Evolutionary conservation across 2,888 invertebrate species (phyloP).

Genomic region (Ophonus ardosiacus): DNA sequence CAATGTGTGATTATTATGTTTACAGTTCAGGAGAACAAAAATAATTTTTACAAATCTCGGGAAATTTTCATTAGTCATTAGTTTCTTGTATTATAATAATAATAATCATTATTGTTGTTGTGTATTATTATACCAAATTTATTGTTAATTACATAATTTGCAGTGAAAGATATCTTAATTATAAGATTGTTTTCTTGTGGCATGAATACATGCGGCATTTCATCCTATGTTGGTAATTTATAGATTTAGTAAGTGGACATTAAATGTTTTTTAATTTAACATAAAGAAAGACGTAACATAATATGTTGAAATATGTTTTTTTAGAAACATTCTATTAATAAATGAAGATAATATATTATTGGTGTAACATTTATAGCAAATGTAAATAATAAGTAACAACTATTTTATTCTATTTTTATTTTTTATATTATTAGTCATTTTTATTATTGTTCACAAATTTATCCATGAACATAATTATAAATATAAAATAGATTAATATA

Average conservation of each 20-base stretch:
- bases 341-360: neutral
- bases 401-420: too few species aligned
- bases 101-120: neutral
- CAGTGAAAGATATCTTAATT: slow-evolving; percentile 44
- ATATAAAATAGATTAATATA: too few species aligned
- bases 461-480: too few species aligned
- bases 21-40: too few species aligned
- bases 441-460: too few species aligned
- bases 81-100: neutral
- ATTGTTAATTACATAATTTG: slow-evolving; percentile 20
- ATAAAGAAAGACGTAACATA: neutral
- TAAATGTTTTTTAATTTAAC: neutral
- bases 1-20: too few species aligned
- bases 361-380: neutral
- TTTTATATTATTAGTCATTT: too few species aligned
- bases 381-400: too few species aligned
- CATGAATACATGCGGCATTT: slow-evolving; percentile 3
- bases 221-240: neutral
- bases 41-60: neutral
- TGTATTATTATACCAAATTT: slow-evolving; percentile 3
- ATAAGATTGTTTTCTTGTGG: slow-evolving; percentile 26
- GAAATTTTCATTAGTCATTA: neutral
- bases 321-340: neutral
- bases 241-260: neutral
- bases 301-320: neutral